Conservation (phyloP, 2,888 invertebrate species). For the Plemyria rubiginata region DNA sequence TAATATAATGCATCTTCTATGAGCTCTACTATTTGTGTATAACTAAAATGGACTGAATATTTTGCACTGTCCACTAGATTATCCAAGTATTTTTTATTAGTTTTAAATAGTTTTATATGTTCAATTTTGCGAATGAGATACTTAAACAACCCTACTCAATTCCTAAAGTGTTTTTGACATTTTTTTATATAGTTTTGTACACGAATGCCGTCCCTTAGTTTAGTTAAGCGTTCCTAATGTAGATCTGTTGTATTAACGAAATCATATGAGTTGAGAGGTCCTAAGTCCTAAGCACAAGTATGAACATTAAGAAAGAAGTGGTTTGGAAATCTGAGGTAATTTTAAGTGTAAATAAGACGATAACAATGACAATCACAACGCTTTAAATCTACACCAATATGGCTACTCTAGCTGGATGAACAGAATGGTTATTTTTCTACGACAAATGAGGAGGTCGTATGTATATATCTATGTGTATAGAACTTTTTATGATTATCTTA, state of each 20-base stretch:
- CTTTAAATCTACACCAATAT: too few species aligned
- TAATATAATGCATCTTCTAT: too few species aligned
- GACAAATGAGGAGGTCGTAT: too few species aligned
- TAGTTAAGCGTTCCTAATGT: conserved; percentile 19
- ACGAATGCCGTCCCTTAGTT: conserved; percentile 17
- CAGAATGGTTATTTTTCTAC: too few species aligned
- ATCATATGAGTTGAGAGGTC: neutral
- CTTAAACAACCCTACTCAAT: neutral
- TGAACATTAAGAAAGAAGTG: neutral
- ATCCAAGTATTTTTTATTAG: neutral
- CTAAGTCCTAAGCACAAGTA: neutral
- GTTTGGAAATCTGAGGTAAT: neutral
- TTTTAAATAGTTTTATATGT: conserved; percentile 1
- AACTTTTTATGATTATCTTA: too few species aligned
- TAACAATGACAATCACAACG: neutral
- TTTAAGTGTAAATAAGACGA: neutral
- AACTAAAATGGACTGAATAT: neutral
- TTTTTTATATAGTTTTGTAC: conserved; percentile 3
- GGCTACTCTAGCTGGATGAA: too few species aligned
- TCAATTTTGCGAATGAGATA: neutral
- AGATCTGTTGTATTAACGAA: conserved; percentile 17
- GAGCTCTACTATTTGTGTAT: neutral
- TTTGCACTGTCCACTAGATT: neutral
- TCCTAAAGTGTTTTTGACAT: neutral
- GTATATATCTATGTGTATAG: too few species aligned